A percentile compares a stretch with the other conserved stretches of the same genome.
phyloP scores from a whole-genome alignment of 2,888 invertebrate species.

The Apantesis nais region DNA sequence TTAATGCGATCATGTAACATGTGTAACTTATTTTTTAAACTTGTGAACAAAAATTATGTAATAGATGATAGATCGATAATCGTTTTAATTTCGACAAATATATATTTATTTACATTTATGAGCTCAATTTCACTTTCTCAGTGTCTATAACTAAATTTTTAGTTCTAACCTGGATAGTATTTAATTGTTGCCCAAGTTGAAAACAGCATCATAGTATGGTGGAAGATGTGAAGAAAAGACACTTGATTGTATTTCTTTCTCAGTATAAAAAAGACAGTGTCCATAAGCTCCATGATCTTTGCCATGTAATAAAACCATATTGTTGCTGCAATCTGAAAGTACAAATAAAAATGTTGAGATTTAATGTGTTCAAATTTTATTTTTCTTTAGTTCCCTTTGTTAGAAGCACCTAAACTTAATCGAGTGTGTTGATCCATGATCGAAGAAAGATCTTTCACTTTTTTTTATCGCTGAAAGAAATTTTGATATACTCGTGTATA shows the following conservation, averaged over 20 bases:
- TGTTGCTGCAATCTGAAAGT: slow-evolving; percentile 29
- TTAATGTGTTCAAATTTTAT: background rate
- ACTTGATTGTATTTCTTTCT: slow-evolving; percentile 90
- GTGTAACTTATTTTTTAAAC: too few relatives aligned
- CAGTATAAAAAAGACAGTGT: slow-evolving; percentile 92
- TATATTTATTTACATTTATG: background rate
- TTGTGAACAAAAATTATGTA: too few relatives aligned
- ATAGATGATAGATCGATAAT: too few relatives aligned
- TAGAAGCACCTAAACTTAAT: too few relatives aligned
- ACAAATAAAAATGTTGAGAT: background rate
- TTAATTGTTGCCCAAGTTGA: slow-evolving; percentile 33
- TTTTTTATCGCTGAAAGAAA: too few relatives aligned
- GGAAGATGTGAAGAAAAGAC: slow-evolving; percentile 91
- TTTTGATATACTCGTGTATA: too few relatives aligned
- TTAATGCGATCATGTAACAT: too few relatives aligned
- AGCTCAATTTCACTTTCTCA: too few relatives aligned
- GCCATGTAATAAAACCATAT: slow-evolving; percentile 85
- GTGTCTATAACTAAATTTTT: background rate
- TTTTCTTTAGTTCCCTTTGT: too few relatives aligned
- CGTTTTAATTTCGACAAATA: too few relatives aligned
- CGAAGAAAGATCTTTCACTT: too few relatives aligned
- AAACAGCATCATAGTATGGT: slow-evolving; percentile 36
- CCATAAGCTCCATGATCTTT: slow-evolving; percentile 88
- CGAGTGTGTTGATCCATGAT: too few relatives aligned
- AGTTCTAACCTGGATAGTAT: slow-evolving; percentile 37